These are phyloP conservation scores for Cyrtodaria siliqua DNA, from an alignment of 2,888 invertebrate genomes.

Conservation along the genomic window DNA sequence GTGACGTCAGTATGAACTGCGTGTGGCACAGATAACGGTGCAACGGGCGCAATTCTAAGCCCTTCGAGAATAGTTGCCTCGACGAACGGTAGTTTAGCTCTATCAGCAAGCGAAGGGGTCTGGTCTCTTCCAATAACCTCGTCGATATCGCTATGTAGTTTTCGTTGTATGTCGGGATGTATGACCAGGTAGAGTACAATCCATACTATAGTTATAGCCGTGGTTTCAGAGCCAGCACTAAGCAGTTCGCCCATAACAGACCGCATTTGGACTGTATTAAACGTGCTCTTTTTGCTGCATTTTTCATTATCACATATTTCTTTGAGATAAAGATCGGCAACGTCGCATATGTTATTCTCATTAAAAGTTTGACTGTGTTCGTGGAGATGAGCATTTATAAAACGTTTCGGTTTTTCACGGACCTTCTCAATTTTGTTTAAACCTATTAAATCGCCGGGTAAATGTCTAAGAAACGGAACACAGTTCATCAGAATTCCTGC, in stretches of 20 bases:
- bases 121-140: slow-evolving; percentile 31
- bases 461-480: slow-evolving; percentile 35
- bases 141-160: slow-evolving; percentile 50
- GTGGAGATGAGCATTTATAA: slow-evolving; percentile 29
- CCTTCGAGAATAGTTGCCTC: slow-evolving; percentile 56
- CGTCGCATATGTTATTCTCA: slow-evolving; percentile 26
- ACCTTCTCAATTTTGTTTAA: slow-evolving; percentile 43
- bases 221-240: slow-evolving; percentile 62
- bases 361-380: slow-evolving; percentile 29
- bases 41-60: slow-evolving; percentile 45
- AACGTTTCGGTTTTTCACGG: slow-evolving; percentile 42
- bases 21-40: slow-evolving; percentile 53
- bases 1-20: slow-evolving; percentile 41
- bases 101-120: slow-evolving; percentile 31
- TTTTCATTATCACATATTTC: slow-evolving; percentile 28
- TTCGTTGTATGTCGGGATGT: slow-evolving; percentile 53
- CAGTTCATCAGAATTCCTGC: slow-evolving; percentile 47
- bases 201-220: slow-evolving; percentile 58
- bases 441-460: slow-evolving; percentile 47
- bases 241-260: slow-evolving; percentile 57
- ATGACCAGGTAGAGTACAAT: slow-evolving; percentile 53
- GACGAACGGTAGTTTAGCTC: slow-evolving; percentile 34
- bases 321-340: slow-evolving; percentile 44
- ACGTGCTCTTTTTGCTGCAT: slow-evolving; percentile 15
- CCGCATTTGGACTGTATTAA: slow-evolving; percentile 41